phyloP scores from a whole-genome alignment of 2,888 invertebrate species.

The Lochmaea capreae region DNA sequence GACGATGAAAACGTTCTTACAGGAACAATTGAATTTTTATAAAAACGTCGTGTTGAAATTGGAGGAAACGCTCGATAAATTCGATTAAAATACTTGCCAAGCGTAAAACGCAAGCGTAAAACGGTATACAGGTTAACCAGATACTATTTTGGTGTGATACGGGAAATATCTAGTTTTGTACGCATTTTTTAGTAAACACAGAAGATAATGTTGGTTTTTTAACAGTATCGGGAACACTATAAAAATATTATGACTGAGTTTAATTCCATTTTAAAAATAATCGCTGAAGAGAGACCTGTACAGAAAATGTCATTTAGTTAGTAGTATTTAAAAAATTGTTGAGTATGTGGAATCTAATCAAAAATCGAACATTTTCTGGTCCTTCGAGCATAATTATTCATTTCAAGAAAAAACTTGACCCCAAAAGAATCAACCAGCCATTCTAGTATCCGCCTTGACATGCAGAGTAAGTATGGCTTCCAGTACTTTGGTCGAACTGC shows the following conservation, averaged over 20 bases:
- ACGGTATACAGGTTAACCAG: conserved; percentile 13
- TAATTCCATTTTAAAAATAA: not conserved
- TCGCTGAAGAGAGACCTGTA: not conserved
- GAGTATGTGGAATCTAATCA: not conserved
- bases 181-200: not conserved
- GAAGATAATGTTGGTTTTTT: not conserved
- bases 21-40: conserved; percentile 93
- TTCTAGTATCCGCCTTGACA: no score
- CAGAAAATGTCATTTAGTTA: no score
- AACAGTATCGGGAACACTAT: not conserved
- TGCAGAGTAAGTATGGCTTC: no score
- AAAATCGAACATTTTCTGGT: not conserved
- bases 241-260: not conserved
- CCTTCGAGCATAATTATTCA: not conserved
- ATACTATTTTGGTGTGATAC: conserved; percentile 10
- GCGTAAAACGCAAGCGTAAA: conserved; percentile 2
- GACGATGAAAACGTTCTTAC: conserved; percentile 87
- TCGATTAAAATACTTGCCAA: conserved; percentile 46
- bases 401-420: no score
- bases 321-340: no score
- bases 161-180: conserved; percentile 2
- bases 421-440: no score
- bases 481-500: no score
- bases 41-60: conserved; percentile 83
- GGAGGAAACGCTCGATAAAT: conserved; percentile 71